These are phyloP conservation scores for Boulengeromyrus knoepffleri DNA, from an alignment of 2,113 vertebrate genomes.

Conservation along the genomic window DNA sequence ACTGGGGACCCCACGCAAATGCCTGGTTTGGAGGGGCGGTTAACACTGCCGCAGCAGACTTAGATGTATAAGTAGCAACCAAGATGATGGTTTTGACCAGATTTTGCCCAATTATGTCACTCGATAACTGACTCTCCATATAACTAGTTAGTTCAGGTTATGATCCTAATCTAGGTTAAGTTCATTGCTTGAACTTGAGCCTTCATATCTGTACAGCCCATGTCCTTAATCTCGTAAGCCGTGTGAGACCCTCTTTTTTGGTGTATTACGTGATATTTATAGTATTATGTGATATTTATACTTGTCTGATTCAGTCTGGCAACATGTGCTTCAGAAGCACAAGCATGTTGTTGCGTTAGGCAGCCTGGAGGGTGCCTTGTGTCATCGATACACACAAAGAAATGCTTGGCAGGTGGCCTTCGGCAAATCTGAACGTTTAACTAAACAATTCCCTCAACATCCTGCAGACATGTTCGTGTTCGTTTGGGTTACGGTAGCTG, in stretches of 20 bases:
- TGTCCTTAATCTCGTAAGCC: neutral
- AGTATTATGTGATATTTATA: neutral
- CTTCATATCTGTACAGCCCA: neutral
- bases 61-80: neutral
- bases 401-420: neutral
- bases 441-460: neutral
- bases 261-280: neutral
- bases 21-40: neutral
- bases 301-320: neutral
- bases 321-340: neutral
- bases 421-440: neutral
- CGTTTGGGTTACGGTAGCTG: neutral
- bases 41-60: neutral
- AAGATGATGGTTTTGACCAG: neutral
- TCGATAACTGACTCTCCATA: neutral
- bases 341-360: neutral
- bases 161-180: neutral
- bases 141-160: neutral
- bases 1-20: neutral
- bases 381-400: neutral
- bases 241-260: neutral
- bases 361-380: neutral
- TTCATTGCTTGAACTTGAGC: neutral
- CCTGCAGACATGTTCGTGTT: neutral
- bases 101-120: neutral